A percentile compares a stretch with the other conserved stretches of the same genome.
Evolutionary conservation across 2,797 vertebrate species (phyloP).

Genomic region (Channa striata): DNA sequence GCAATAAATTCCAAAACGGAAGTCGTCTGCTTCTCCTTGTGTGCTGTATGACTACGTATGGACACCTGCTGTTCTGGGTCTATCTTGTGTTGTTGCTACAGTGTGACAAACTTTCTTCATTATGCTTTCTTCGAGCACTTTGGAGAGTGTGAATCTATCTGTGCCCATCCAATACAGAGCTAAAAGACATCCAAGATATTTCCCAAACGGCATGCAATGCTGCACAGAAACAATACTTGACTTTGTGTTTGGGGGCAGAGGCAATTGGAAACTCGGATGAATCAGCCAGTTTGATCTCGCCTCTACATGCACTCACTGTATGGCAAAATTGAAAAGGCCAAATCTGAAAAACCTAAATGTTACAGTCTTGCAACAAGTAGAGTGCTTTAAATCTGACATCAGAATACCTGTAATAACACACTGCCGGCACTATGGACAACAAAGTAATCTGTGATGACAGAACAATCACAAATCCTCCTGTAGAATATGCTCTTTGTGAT

Average conservation of each 20-base stretch:
- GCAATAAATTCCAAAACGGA: slow-evolving; percentile 9
- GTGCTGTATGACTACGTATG: slow-evolving; percentile 55
- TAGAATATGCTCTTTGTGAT: slow-evolving; percentile 68
- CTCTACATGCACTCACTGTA: slow-evolving; percentile 20
- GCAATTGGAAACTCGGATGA: slow-evolving; percentile 47
- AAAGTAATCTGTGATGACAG: slow-evolving; percentile 51
- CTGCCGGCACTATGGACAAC: slow-evolving; percentile 29
- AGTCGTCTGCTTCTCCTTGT: slow-evolving; percentile 36
- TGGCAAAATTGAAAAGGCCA: slow-evolving; percentile 34
- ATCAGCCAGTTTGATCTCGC: slow-evolving; percentile 46
- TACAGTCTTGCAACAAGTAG: slow-evolving; percentile 43
- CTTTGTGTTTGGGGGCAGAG: slow-evolving; percentile 51
- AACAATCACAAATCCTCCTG: slow-evolving; percentile 44
- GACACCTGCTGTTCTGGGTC: slow-evolving; percentile 28
- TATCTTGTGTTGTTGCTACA: slow-evolving; percentile 34
- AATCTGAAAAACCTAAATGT: slow-evolving; percentile 43
- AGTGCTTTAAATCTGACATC: slow-evolving; percentile 35
- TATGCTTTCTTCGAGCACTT: slow-evolving; percentile 46
- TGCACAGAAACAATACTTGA: slow-evolving; percentile 58
- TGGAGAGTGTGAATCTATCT: slow-evolving; percentile 49
- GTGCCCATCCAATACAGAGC: slow-evolving; percentile 42
- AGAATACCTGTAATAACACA: slow-evolving; percentile 37
- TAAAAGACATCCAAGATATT: slow-evolving; percentile 58
- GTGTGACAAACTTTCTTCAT: slow-evolving; percentile 47
- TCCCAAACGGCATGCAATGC: slow-evolving; percentile 59